Evolutionary conservation across 2,888 invertebrate species (phyloP).

Genomic region (Caenorhabditis becei): DNA sequence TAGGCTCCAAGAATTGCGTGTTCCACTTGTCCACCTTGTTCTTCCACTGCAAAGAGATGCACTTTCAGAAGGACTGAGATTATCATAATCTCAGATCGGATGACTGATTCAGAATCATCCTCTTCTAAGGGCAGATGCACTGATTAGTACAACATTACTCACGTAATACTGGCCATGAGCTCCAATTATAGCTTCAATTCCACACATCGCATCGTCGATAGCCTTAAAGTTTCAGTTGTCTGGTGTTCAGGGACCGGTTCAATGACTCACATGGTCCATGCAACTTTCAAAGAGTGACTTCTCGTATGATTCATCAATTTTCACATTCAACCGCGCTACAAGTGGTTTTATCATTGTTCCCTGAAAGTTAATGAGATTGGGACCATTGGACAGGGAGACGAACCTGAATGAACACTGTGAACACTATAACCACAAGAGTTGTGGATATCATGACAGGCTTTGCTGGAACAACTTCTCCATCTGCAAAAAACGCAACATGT

Average conservation of each 20-base stretch:
- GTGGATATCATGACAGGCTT: conserved; percentile 98
- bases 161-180: conserved; percentile 72
- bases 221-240: conserved; percentile 59
- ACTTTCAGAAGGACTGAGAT: conserved; percentile 1
- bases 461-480: conserved; percentile 87
- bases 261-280: conserved; percentile 68
- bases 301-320: conserved; percentile 82
- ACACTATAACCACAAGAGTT: conserved; percentile 96
- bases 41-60: conserved; percentile 49
- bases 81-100: neutral
- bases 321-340: conserved; percentile 94
- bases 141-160: conserved; percentile 21
- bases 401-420: conserved; percentile 97
- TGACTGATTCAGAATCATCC: neutral
- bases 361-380: conserved; percentile 82
- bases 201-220: conserved; percentile 77
- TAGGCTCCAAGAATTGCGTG: conserved; percentile 50
- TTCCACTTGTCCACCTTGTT: conserved; percentile 53
- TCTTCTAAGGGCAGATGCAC: neutral
- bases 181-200: conserved; percentile 78
- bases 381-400: neutral
- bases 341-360: conserved; percentile 99
- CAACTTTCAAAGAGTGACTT: conserved; percentile 67
- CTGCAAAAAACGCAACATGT: conserved; percentile 22
- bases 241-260: neutral